Evolutionary conservation across 2,888 invertebrate genomes (phyloP).

Genomic region (Prosopocoilus inquinatus): DNA sequence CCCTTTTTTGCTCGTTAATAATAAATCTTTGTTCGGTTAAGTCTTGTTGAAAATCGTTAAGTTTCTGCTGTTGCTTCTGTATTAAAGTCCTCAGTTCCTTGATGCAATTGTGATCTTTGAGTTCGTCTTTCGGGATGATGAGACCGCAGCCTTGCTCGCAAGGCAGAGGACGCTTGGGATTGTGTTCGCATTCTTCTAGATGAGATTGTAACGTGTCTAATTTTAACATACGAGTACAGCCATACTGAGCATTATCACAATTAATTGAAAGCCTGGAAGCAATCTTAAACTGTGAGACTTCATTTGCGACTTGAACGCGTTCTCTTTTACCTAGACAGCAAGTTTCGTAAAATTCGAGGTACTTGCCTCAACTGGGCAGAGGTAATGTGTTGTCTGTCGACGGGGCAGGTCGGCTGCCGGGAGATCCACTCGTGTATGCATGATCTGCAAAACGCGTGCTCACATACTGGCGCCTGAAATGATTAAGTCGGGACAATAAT

Average conservation of each 20-base stretch:
- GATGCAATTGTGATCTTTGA: conserved; percentile 93
- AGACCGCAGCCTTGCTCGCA: conserved; percentile 94
- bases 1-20: conserved; percentile 86
- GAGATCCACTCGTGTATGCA: conserved; percentile 96
- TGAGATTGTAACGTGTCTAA: conserved; percentile 83
- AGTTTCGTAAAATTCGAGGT: conserved; percentile 88
- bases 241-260: conserved; percentile 88
- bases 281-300: conserved; percentile 5
- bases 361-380: conserved; percentile 88
- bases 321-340: conserved; percentile 70
- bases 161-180: conserved; percentile 89
- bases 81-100: conserved; percentile 82
- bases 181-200: conserved; percentile 88
- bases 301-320: no score
- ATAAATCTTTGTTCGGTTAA: conserved; percentile 82
- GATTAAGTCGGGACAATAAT: not conserved
- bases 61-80: conserved; percentile 81
- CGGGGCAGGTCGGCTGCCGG: conserved; percentile 90
- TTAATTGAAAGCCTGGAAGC: conserved; percentile 74
- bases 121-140: conserved; percentile 91
- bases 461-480: conserved; percentile 85
- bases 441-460: conserved; percentile 92
- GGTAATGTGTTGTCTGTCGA: conserved; percentile 88
- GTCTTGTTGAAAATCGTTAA: conserved; percentile 84
- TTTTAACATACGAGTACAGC: conserved; percentile 82